Conservation (phyloP, 2,888 invertebrate genomes). For the Drosophila fulvimacula region DNA sequence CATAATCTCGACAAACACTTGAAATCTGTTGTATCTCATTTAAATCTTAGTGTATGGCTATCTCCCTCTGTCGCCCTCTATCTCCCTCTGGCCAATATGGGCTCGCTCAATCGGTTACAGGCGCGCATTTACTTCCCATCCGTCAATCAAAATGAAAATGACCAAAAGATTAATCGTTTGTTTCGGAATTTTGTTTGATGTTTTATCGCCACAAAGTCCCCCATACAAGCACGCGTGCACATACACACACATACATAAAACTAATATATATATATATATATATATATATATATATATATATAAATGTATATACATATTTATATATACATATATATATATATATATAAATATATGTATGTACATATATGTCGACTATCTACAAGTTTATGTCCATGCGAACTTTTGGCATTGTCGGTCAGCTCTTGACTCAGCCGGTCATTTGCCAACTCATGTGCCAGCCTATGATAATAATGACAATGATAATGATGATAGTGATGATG, state of each 20-base stretch:
- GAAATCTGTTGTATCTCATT: constrained; percentile 51
- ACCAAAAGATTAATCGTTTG: constrained; percentile 84
- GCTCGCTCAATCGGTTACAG: constrained; percentile 49
- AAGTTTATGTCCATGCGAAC: constrained; percentile 55
- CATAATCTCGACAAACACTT: constrained; percentile 42
- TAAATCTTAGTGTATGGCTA: constrained; percentile 15
- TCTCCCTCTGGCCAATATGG: constrained; percentile 18
- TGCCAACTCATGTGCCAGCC: constrained; percentile 53
- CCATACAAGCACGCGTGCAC: constrained; percentile 36
- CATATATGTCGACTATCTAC: constrained; percentile 17
- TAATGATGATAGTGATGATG: constrained; percentile 38
- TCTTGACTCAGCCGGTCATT: constrained; percentile 49
- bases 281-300: no score
- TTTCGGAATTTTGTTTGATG: constrained; percentile 83
- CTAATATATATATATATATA: no score
- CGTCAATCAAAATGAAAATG: constrained; percentile 84
- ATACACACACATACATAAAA: constrained; percentile 12
- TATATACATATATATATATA: no score
- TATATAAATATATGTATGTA: not conserved
- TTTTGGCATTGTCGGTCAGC: constrained; percentile 59
- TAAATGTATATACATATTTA: no score
- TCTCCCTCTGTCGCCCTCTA: not conserved
- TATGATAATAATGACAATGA: constrained; percentile 34
- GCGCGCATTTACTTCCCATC: constrained; percentile 78
- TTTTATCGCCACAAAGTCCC: constrained; percentile 76